Base-by-base conservation (phyloP, 2,113 vertebrate genomes). In the Clarias macrocephalus region DNA sequence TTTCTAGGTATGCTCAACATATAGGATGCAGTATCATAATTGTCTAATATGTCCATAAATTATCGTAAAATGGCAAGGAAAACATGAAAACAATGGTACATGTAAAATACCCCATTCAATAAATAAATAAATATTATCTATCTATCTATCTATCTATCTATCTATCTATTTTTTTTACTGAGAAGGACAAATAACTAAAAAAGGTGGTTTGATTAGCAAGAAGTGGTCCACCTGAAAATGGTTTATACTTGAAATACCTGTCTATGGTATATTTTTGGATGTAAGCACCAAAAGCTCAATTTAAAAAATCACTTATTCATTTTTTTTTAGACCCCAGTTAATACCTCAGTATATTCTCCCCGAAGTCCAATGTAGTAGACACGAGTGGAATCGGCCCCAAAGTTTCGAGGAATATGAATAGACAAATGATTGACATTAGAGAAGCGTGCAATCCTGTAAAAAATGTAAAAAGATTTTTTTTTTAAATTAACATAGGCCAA, bases 391-490 rank as follows among this genome's bases (percentile, higher is more conserved):
- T 98, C 97, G 0, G 94, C 95, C 54, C 98, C 98, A 25, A 99
- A 99, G 94, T 99, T 99, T 92, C 96, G 97, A 0, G 98, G 96
- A 89, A 99, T 95, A 93, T 99, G 97, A 90, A 99, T 96, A 88
- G 98, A 98, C 82, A 99, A 96, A 92, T 99, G 97, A 63, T 94
- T 75, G 18, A 99, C 95, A 0, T 92, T 98, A 93, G 98, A 97
- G 91, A 99, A 99, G 85, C 98, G 97, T 79, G 98, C 94, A 23
- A 99, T 96, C 91, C 98, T 99, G 93, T 2, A 94, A 77, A 33
- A 54, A 13, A 30, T 87, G 13, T 85, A 48, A 33, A 23, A 42
- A 37, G 21, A 62, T 33, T 33, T 33, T 33, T 33, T 37, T 37
- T 37, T 23, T n/a, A n/a, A 48, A 30, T 8, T 8, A 42, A 60